A percentile compares a stretch with the other conserved stretches of the same genome.
These are phyloP conservation scores for Meteorus cinctellus DNA, from an alignment of 2,888 invertebrate species.

Conservation along the genomic window DNA sequence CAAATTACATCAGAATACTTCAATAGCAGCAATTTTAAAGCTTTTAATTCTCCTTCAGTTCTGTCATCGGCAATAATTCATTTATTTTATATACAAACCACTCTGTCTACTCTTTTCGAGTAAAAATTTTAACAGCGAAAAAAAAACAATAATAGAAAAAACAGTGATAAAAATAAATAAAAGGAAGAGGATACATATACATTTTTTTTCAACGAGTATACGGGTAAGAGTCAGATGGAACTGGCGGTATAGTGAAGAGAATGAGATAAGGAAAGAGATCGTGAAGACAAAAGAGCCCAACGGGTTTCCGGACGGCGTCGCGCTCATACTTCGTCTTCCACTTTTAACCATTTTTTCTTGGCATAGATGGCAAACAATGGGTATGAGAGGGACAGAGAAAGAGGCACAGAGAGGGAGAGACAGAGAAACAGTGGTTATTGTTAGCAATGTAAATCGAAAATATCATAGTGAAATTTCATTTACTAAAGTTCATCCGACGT, in stretches of 20 bases:
- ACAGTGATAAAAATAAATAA: background rate
- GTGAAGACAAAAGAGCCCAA: slow-evolving; percentile 37
- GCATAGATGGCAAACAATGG: slow-evolving; percentile 46
- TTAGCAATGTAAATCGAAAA: background rate
- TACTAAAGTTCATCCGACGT: background rate
- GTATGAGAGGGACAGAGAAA: slow-evolving; percentile 41
- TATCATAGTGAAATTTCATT: background rate
- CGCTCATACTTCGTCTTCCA: background rate
- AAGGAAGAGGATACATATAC: background rate
- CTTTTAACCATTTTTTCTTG: background rate
- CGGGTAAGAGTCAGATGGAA: background rate
- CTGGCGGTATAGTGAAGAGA: slow-evolving; percentile 4
- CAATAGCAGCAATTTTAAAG: slow-evolving; percentile 21
- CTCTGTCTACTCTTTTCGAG: background rate
- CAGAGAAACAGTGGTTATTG: background rate
- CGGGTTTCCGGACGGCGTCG: slow-evolving; percentile 35
- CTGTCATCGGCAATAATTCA: background rate
- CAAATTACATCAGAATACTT: slow-evolving; percentile 31
- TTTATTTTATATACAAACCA: background rate
- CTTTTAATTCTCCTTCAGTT: slow-evolving; percentile 14
- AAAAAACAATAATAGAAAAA: background rate
- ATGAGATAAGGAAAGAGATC: slow-evolving; percentile 16
- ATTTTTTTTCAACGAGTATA: slow-evolving; percentile 22
- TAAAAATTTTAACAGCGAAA: background rate
- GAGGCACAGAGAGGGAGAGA: slow-evolving; percentile 21